phyloP scores from a whole-genome alignment of 2,113 vertebrate genomes.

The Corydoras sp. region DNA sequence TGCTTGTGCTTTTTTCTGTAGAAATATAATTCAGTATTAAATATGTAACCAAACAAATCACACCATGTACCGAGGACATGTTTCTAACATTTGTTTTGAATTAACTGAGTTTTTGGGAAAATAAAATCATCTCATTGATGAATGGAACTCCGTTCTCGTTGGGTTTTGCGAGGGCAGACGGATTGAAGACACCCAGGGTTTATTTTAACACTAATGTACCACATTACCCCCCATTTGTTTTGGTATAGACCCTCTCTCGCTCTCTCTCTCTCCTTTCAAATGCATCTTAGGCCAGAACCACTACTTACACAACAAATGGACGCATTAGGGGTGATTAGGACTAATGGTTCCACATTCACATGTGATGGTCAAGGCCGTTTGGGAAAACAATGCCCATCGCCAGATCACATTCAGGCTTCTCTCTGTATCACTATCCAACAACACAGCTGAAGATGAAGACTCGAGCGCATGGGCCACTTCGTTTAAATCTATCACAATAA shows the following conservation, averaged over 20 bases:
- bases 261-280: constrained; percentile 60
- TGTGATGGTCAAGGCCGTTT: constrained; percentile 60
- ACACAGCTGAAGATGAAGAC: constrained; percentile 40
- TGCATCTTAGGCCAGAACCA: constrained; percentile 62
- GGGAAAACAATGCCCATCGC: constrained; percentile 52
- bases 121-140: no score
- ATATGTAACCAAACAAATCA: no score
- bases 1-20: no score
- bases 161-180: constrained; percentile 4
- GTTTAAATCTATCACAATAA: neutral
- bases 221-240: constrained; percentile 58
- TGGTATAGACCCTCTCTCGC: constrained; percentile 44
- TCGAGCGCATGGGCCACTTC: neutral
- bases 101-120: no score
- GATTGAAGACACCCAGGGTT: neutral
- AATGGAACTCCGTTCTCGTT: no score
- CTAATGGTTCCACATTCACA: constrained; percentile 68
- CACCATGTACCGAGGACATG: no score
- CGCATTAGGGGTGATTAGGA: constrained; percentile 67
- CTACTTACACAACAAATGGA: constrained; percentile 71
- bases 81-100: no score
- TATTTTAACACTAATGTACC: constrained; percentile 57
- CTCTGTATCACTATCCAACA: constrained; percentile 45
- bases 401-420: constrained; percentile 62
- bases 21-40: no score